These are phyloP conservation scores for Lophius piscatorius DNA, from an alignment of 2,113 vertebrate species.

Conservation along the genomic window DNA sequence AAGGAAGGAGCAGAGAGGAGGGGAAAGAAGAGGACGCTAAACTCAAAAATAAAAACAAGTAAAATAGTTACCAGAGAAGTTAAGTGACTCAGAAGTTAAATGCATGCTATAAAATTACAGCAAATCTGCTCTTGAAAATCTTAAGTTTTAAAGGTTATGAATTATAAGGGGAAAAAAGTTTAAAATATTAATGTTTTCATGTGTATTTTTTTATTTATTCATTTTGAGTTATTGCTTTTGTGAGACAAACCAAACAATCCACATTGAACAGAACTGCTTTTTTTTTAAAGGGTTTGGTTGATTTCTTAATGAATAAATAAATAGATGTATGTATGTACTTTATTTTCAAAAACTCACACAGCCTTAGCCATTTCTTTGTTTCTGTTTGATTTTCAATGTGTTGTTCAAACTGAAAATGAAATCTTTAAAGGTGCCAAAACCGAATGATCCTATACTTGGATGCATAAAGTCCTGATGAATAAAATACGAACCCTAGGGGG, in stretches of 20 bases:
- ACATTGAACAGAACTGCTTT: constrained; percentile 73
- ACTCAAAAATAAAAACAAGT: constrained; percentile 67
- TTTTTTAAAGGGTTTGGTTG: constrained; percentile 69
- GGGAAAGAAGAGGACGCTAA: constrained; percentile 78
- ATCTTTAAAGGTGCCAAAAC: constrained; percentile 86
- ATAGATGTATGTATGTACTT: constrained; percentile 72
- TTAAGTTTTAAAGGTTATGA: constrained; percentile 81
- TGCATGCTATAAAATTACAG: constrained; percentile 84
- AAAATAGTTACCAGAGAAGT: constrained; percentile 75
- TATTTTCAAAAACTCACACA: constrained; percentile 79
- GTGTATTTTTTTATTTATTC: constrained; percentile 67
- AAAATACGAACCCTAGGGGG: constrained; percentile 80
- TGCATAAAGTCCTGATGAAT: constrained; percentile 84
- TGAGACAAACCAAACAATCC: constrained; percentile 75
- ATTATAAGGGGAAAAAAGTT: constrained; percentile 77
- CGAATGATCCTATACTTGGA: constrained; percentile 83
- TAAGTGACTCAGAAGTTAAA: constrained; percentile 81
- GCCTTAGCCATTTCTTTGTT: constrained; percentile 80
- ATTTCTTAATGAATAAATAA: constrained; percentile 76
- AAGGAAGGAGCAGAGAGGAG: constrained; percentile 75
- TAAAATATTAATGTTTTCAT: constrained; percentile 79
- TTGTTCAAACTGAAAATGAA: constrained; percentile 80
- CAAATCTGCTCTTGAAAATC: constrained; percentile 82
- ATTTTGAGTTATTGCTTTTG: constrained; percentile 69
- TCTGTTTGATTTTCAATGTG: constrained; percentile 74